Evolutionary conservation across 2,113 vertebrate genomes (phyloP), one percentile per base, ranked within the genome.

Genomic region (Rhizomys pruinosus): DNA sequence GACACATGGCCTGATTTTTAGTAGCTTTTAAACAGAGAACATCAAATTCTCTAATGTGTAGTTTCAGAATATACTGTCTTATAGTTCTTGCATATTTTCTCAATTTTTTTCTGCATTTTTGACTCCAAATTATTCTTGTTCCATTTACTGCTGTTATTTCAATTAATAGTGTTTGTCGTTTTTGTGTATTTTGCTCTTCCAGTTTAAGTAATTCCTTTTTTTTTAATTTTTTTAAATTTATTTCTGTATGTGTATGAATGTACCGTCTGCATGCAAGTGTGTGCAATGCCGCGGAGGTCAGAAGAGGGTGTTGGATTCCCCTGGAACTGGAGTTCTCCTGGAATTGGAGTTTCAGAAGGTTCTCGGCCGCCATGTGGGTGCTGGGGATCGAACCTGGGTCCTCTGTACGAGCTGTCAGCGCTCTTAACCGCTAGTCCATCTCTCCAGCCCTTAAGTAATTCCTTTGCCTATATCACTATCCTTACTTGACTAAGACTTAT

Each of bases 1-100:
- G 63, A 93, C 85, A 5, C 29, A 7, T 23, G 37, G 23, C 37
- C 68, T 87, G 61, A 55, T 44, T 91, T 74, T 47, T 87, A 77
- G 76, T 59, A 42, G 23, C 42, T 93, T 94, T 91, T 95, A 63
- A 32, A 10, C 47, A 73, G 72, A 27, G 32, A 69, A 78, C 42
- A 27, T 86, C 42, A 8, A n/a, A 74, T 71, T 74, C 39, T 94
- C 63, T 27, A 15, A n/a, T 71, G 84, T 27, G 72, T 76, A 74
- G 27, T 72, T 88, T 61, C 16, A 63, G 76, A 88, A 42, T 57
- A 23, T 59, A 59, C 57, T 66, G 6, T 84, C 57, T 93, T 42
- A 9, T 85, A 20, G 72, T 82, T 93, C 61, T 85, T 23, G 1
- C 74, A 13, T 29, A n/a, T 77, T 88, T 61, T 84, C 86, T 52